Evolutionary conservation across 2,113 vertebrate genomes (phyloP), one percentile per base, ranked within the genome.

Genomic region (Caranx melampygus): DNA sequence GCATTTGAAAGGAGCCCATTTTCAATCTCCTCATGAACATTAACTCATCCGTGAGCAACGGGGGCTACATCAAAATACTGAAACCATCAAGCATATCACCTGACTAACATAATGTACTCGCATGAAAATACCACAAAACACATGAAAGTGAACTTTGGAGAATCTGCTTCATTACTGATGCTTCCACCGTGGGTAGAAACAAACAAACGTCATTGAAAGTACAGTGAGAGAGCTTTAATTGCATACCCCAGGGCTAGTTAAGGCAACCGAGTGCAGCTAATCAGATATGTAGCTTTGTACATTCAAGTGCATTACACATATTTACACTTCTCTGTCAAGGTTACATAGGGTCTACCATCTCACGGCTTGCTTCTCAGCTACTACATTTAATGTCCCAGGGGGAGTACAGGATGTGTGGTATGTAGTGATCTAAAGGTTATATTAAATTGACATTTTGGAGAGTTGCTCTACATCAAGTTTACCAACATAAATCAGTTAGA

Each of bases 21-120:
- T 89, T 86, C 62, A 75, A 63, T 84, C 78, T 83, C 62, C 79
- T 80, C 72, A 33, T 77, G 82, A 84, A 57, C 76, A 77, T 87
- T 81, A 85, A 87, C 72, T 83, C 77, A 71, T 37, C 51, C 44
- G 13, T 44, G 75, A 87, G 75, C 75, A 85, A 88, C 47, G 44
- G 5, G 69, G 51, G 71, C 75, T 66, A 66, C 59, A 82, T 82
- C 54, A 78, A 76, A 76, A 78, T 60, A 49, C 69, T 51, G 60
- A 51, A 20, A 61, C 67, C 18, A 74, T 75, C 67, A 58, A 26
- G 20, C 71, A 31, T 15, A 57, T 73, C 61, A 54, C 35, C 60
- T 44, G 15, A 54, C 18, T 49, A 45, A 62, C 51, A 58, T 83
- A 73, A 78, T 57, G 61, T 62, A 44, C 60, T 68, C 12, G 0